Evolutionary conservation across 1,140 invertebrate species (phyloP).

Genomic region (Lepeophtheirus salmonis): DNA sequence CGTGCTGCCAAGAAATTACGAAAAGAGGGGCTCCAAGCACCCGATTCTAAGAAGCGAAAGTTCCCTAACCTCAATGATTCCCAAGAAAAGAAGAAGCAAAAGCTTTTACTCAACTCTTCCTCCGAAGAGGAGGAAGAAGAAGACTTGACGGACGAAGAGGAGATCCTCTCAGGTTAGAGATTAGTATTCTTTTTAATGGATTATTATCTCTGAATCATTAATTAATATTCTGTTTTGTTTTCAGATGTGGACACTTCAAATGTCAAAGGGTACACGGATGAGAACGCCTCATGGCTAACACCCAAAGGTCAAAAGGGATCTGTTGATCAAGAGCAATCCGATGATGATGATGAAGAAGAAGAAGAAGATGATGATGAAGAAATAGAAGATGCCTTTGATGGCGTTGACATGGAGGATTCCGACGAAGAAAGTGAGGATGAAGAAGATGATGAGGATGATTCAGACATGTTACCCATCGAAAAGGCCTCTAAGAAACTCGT

Average conservation of each 20-base stretch:
- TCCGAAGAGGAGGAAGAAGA: constrained; percentile 20
- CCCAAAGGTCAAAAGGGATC: constrained; percentile 25
- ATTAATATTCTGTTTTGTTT: constrained; percentile 21
- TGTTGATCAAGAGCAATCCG: constrained; percentile 26
- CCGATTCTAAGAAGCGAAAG: neutral
- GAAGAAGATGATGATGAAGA: constrained; percentile 27
- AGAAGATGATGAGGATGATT: constrained; percentile 22
- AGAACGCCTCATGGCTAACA: constrained; percentile 46
- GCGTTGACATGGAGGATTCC: constrained; percentile 29
- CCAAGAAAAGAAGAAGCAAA: neutral
- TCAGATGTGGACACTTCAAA: constrained; percentile 17
- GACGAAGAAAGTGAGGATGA: constrained; percentile 29
- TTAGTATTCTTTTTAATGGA: too few species aligned
- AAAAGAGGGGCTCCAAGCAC: neutral
- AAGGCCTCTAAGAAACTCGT: constrained; percentile 58
- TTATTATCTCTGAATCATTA: constrained; percentile 18
- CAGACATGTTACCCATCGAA: constrained; percentile 54
- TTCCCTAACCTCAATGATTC: neutral
- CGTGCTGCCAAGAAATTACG: constrained; percentile 18
- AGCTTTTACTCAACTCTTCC: neutral
- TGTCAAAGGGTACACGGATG: constrained; percentile 39
- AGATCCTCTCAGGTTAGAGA: constrained; percentile 18
- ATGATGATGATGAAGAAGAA: constrained; percentile 28
- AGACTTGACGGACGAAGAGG: constrained; percentile 1
- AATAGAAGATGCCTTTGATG: constrained; percentile 39